Percentiles rank a stretch among this genome's conserved stretches.
Conservation (phyloP, 1,140 invertebrate genomes). For the Trichonephila clavata region DNA sequence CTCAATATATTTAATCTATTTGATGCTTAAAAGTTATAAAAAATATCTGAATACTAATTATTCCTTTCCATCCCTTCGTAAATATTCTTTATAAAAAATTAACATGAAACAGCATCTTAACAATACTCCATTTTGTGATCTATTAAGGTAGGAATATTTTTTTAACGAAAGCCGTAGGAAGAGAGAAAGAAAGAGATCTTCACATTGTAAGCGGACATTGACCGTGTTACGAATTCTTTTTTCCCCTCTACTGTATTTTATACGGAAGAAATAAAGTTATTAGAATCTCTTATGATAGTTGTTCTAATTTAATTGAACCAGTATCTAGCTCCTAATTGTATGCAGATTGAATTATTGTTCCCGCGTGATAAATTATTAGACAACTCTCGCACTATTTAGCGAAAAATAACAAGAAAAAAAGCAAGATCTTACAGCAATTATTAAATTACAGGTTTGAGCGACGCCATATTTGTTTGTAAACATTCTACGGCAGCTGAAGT, state of each 20-base stretch:
- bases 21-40: no score
- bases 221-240: conserved; percentile 1
- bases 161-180: background rate
- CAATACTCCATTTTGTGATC: conserved; percentile 1
- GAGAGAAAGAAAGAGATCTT: background rate
- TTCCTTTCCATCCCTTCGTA: no score
- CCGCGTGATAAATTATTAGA: conserved; percentile 27
- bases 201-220: conserved; percentile 9
- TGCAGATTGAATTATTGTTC: conserved; percentile 42
- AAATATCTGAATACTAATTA: no score
- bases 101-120: background rate
- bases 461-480: conserved; percentile 56
- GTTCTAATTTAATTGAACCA: conserved; percentile 47
- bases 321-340: conserved; percentile 12
- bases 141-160: background rate
- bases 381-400: background rate
- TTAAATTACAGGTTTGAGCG: conserved; percentile 49
- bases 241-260: background rate
- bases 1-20: no score
- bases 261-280: conserved; percentile 37
- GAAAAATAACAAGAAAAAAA: background rate
- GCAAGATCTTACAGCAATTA: background rate
- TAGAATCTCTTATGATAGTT: background rate
- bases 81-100: background rate
- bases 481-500: conserved; percentile 7